These are phyloP conservation scores for Muraenolepis orangiensis DNA, from an alignment of 2,797 vertebrate species.

Conservation along the genomic window DNA sequence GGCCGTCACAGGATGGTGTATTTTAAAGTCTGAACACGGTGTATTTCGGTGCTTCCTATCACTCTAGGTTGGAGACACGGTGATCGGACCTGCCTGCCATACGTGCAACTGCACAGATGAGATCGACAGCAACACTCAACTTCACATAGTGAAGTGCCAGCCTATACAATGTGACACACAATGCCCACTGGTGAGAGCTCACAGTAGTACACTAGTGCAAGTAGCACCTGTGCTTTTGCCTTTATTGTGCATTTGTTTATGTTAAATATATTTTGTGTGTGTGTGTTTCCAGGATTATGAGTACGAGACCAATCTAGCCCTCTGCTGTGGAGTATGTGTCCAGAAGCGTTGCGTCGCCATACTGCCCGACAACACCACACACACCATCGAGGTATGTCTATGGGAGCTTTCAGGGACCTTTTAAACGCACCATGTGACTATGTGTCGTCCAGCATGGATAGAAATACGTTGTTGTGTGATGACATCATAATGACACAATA, in stretches of 20 bases:
- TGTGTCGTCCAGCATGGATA: background rate
- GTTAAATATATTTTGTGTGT: conserved; percentile 4
- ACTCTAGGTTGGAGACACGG: conserved; percentile 73
- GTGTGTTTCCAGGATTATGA: conserved; percentile 69
- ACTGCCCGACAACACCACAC: conserved; percentile 33
- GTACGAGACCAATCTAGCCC: conserved; percentile 42
- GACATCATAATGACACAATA: background rate
- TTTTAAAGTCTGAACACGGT: background rate
- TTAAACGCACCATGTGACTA: background rate
- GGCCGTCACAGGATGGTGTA: background rate
- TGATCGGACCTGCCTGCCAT: conserved; percentile 72
- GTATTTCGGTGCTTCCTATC: background rate
- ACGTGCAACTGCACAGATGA: conserved; percentile 66
- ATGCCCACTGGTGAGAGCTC: conserved; percentile 73
- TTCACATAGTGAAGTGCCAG: conserved; percentile 67
- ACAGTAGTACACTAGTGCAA: background rate
- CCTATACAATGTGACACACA: conserved; percentile 61
- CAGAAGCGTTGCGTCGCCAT: conserved; percentile 63
- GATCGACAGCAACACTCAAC: conserved; percentile 34
- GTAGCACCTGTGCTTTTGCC: background rate
- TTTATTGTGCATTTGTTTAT: background rate
- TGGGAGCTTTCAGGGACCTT: background rate
- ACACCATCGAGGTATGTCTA: conserved; percentile 9
- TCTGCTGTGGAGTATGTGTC: conserved; percentile 80
- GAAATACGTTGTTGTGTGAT: background rate